Evolutionary conservation across 2,888 invertebrate species (phyloP), one percentile per base, ranked within the genome.

Genomic region (Cynaeus angustus): DNA sequence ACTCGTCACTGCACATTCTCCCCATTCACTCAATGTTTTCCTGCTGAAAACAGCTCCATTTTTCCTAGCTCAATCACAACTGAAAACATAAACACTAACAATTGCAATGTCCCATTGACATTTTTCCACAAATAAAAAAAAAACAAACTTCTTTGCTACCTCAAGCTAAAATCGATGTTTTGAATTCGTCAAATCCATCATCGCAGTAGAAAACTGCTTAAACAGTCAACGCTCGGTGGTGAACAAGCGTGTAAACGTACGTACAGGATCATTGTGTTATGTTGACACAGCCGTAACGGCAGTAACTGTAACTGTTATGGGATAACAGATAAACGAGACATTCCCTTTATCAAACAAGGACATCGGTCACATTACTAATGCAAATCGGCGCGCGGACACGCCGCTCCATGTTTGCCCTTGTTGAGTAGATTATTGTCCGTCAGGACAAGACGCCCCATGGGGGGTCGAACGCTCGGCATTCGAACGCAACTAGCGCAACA

Each of bases 351-450:
- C 80, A 78, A 81, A 81, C 80, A 81, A 79, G 80, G 77, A 75
- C 79, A 81, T 82, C 80, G 77, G 78, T 78, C 78, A 76, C 80
- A 81, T 81, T 81, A 81, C 79, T 79, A 79, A 81, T 81, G 82
- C 81, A 81, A 82, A 82, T 81, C 80, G 81, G 75, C 76, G 78
- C 76, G 75, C 71, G 77, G 76, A 82, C 81, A 81, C 76, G 79
- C 73, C 77, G 75, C 73, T 75, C 71, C 74, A 75, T 80, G 79
- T 80, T 79, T 76, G 75, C 74, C 72, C 75, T 76, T 76, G 78
- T 78, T 77, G 77, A 81, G 80, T 79, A 79, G 81, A 81, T 82
- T 82, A 81, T 61, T 53, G 50, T 46, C 50, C 26, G 37, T 48
- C 59, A 50, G 67, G 52, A 53, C 38, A 55, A 14, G 55, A n/a